These are phyloP conservation scores for Botrylloides violaceus DNA, from an alignment of 23 tunicate species.

Conservation along the genomic window DNA sequence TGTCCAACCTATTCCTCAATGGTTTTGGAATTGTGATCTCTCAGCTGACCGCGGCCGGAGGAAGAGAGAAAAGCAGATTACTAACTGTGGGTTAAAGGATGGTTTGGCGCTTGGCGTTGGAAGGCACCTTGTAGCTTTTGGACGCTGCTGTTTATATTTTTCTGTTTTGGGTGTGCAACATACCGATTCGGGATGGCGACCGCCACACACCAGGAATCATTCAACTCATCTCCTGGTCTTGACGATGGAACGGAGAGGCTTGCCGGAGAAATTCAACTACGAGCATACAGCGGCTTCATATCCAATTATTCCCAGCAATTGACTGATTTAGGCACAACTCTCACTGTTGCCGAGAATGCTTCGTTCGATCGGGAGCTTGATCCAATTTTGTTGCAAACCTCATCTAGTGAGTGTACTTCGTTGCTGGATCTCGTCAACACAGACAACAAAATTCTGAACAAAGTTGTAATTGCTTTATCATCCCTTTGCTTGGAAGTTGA, in stretches of 20 bases:
- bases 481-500: conserved; percentile 50
- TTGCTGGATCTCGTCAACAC: conserved; percentile 54
- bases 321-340: conserved; percentile 42
- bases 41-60: no score
- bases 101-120: no score
- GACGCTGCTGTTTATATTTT: no score
- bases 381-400: conserved; percentile 43
- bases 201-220: not conserved
- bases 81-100: no score
- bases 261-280: conserved; percentile 62
- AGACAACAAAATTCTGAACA: conserved; percentile 72
- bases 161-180: no score
- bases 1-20: no score
- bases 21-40: no score
- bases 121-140: no score
- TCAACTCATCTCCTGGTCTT: not conserved
- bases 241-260: conserved; percentile 28
- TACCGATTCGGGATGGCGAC: no score
- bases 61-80: no score
- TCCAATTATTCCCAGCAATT: conserved; percentile 37
- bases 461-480: conserved; percentile 74
- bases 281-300: conserved; percentile 37
- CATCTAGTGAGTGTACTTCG: conserved; percentile 50
- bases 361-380: conserved; percentile 40
- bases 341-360: conserved; percentile 27